Percentiles rank a stretch among this genome's conserved stretches.
Conservation (phyloP, 2,888 invertebrate genomes). For the Candidula unifasciata region DNA sequence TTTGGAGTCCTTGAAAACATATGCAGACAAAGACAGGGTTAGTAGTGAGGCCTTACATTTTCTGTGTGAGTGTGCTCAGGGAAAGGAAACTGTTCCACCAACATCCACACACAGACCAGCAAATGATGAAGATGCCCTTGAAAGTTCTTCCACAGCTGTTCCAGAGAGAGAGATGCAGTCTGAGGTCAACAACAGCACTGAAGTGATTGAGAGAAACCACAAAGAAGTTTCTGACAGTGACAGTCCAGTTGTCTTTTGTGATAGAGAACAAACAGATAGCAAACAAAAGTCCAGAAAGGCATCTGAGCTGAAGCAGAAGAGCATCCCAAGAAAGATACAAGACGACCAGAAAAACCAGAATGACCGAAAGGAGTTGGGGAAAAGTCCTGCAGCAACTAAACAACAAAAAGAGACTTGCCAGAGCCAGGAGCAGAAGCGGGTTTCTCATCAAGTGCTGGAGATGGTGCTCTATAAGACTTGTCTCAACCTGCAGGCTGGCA, state of each 20-base stretch:
- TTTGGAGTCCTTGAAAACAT: conserved; percentile 60
- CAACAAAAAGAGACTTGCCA: not conserved
- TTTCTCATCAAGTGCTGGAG: conserved; percentile 72
- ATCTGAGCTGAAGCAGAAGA: not conserved
- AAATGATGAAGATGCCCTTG: not conserved
- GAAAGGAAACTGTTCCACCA: conserved; percentile 2
- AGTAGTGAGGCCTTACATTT: conserved; percentile 65
- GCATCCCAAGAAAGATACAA: not conserved
- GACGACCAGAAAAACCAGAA: not conserved
- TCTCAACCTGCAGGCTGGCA: conserved; percentile 68
- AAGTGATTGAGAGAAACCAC: not conserved
- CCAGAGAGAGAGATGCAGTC: not conserved
- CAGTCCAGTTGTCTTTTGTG: not conserved
- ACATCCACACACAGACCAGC: not conserved
- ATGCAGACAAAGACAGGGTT: conserved; percentile 61
- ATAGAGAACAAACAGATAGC: not conserved
- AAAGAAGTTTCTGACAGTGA: not conserved
- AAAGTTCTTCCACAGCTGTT: too few relatives aligned
- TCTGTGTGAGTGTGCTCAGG: conserved; percentile 49
- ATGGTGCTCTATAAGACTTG: conserved; percentile 68
- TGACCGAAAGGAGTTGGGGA: too few relatives aligned
- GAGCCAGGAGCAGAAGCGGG: not conserved
- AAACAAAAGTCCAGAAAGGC: not conserved
- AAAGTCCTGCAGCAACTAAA: too few relatives aligned
- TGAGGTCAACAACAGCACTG: not conserved